Base-by-base conservation (phyloP, 2,888 invertebrate species). In the Tuberolachnus salignus region DNA sequence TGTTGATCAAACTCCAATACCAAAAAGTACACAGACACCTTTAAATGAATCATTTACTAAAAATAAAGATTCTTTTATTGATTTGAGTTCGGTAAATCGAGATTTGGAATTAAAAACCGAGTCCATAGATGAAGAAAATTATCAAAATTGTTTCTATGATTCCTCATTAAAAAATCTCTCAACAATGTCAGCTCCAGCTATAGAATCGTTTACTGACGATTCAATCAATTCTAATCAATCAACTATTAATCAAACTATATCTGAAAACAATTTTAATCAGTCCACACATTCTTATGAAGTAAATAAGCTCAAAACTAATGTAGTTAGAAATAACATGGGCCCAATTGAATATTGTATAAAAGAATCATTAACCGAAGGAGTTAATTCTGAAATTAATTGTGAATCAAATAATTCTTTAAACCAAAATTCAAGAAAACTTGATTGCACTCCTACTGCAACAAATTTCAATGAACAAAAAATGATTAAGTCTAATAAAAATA, bases 1-100 rank as follows among this genome's bases (percentile, higher is more conserved):
- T 49, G 59, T 78, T 21, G 59, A 78, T 4, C 78, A 51, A 59
- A 78, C 78, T 1, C 78, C 78, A 23, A 44, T 42, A 46, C 16
- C 59, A 11, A 59, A 51, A 78, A 51, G 3, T 13, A 14, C 8
- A 1, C 34, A 21, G 14, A 59, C 16, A 2, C 13, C 19, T 42
- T 10, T 14, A 13, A 16, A 19, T 78, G 19, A 49, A 26, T 59
- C 49, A 21, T 19, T 21, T 2, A 49, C 16, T 3, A 67, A 59
- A n/a, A 69, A 34, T 34, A 34, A 11, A 19, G 44, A 11, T 21
- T 1, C 11, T 64, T 13, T 14, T 10, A 53, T 53, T 14, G 19
- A 51, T 51, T 78, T 78, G 13, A 78, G 67, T 49, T 13, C 46
- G 59, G 21, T 49, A n/a, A 57, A 67, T 59, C 57, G 67, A 34